Base-by-base conservation (phyloP, 2,888 invertebrate species). In the Rhogogaster chlorosoma region DNA sequence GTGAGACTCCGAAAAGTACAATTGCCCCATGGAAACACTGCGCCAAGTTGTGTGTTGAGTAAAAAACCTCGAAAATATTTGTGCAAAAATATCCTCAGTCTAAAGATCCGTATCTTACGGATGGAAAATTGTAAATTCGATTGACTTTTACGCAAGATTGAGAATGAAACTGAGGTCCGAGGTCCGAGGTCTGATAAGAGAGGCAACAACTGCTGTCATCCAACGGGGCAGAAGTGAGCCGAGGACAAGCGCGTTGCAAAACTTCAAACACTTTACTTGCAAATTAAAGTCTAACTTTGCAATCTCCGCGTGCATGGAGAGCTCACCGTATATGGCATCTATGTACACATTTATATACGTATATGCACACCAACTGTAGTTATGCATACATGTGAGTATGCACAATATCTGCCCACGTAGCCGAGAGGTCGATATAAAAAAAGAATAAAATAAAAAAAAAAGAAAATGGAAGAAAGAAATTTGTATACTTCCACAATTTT, bases 251-350 rank as follows among this genome's bases (percentile, higher is more conserved):
- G 83, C 26, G 83, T 83, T 83, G 83, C 83, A 83, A 83, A 83
- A 83, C 83, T 83, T 83, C 45, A 83, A 83, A 83, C 83, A 83
- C 83, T 83, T 83, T 83, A 83, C 83, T 83, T 83, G 83, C 83
- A 83, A 83, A 83, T 83, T 83, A 83, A 83, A 70, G 83, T 83
- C 83, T 83, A 83, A 83, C 83, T 83, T 70, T 64, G 64, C 70
- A 70, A 64, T 67, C 64, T 83, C 83, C 70, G 67, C 67, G 64
- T 45, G 64, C 70, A 70, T 57, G 45, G 26, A 45, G 83, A 83
- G 83, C 67, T 83, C 61, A 83, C 83, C 83, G 67, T 83, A 83
- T 83, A 83, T 32, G 67, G 83, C 0, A 61, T 80, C 80, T 80
- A 80, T 64, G 80, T 38, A 45, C 38, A 80, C 77, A 77, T 80